phyloP scores from a whole-genome alignment of 2,113 vertebrate species.

The Seriola quinqueradiata region DNA sequence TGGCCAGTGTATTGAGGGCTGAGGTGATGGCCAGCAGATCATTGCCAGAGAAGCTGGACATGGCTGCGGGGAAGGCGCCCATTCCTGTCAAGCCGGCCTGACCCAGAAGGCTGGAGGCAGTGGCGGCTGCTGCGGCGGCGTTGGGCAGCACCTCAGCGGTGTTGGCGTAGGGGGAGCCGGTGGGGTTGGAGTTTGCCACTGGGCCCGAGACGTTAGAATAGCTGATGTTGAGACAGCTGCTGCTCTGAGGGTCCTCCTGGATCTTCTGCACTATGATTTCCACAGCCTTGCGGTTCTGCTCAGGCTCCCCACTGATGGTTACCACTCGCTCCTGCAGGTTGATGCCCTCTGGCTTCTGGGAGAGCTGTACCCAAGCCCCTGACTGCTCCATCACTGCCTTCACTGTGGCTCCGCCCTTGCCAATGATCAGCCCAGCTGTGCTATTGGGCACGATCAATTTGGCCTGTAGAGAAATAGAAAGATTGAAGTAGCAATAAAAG shows the following conservation, averaged over 20 bases:
- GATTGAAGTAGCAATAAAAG: constrained; percentile 57
- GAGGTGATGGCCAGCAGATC: constrained; percentile 95
- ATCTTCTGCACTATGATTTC: constrained; percentile 96
- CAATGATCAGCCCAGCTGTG: constrained; percentile 95
- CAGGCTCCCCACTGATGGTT: constrained; percentile 93
- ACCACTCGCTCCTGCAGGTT: constrained; percentile 96
- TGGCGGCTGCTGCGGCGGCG: constrained; percentile 87
- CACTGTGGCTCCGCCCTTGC: constrained; percentile 93
- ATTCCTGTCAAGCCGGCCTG: constrained; percentile 90
- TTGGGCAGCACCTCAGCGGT: constrained; percentile 91
- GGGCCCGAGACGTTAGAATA: constrained; percentile 95
- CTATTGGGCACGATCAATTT: constrained; percentile 96
- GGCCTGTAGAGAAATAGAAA: constrained; percentile 85
- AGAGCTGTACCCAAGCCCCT: constrained; percentile 96
- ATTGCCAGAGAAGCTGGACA: constrained; percentile 93
- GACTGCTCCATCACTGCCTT: constrained; percentile 97
- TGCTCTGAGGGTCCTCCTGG: constrained; percentile 96
- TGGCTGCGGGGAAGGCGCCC: constrained; percentile 90
- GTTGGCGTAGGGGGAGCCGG: constrained; percentile 94
- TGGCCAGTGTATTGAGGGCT: constrained; percentile 94
- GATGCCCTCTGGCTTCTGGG: constrained; percentile 95
- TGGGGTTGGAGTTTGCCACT: constrained; percentile 96
- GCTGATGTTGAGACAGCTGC: constrained; percentile 96
- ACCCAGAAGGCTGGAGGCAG: constrained; percentile 91
- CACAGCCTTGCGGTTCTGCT: constrained; percentile 94